These are phyloP conservation scores for Pristiophorus japonicus DNA, from an alignment of 2,113 vertebrate species.

Conservation along the genomic window DNA sequence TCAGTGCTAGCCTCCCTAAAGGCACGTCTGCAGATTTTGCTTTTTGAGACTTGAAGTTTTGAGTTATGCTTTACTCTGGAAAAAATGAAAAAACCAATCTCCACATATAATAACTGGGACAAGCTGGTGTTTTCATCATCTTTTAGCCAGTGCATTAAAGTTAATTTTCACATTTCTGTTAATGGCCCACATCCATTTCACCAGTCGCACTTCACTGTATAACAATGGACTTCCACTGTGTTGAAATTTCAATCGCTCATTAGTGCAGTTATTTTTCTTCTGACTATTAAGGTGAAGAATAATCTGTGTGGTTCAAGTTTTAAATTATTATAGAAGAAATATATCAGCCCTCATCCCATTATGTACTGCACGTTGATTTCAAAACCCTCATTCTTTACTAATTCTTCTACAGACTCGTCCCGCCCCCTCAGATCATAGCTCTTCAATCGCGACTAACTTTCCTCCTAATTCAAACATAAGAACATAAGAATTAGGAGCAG, in stretches of 20 bases:
- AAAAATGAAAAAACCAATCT: not conserved
- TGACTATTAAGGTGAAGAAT: not conserved
- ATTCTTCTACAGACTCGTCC: not conserved
- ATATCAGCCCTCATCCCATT: not conserved
- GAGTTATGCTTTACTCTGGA: not conserved
- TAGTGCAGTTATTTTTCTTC: not conserved
- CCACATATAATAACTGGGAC: not conserved
- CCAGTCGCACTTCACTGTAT: not conserved
- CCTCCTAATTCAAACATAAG: no score
- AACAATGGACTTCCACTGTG: not conserved
- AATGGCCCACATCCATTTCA: conserved; percentile 12
- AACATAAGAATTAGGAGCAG: no score
- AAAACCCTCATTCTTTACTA: not conserved
- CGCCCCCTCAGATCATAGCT: not conserved
- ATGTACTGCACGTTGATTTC: not conserved
- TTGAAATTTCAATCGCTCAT: not conserved
- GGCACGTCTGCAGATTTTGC: conserved; percentile 2
- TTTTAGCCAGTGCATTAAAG: not conserved
- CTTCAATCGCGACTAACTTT: no score
- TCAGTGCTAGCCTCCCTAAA: not conserved
- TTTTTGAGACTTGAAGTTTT: conserved; percentile 13
- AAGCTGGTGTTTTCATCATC: not conserved
- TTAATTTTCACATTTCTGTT: not conserved
- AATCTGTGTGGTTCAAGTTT: not conserved
- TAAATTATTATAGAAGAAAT: not conserved